Evolutionary conservation across 1,140 invertebrate species (phyloP).

Genomic region (Neuroterus valhalla): DNA sequence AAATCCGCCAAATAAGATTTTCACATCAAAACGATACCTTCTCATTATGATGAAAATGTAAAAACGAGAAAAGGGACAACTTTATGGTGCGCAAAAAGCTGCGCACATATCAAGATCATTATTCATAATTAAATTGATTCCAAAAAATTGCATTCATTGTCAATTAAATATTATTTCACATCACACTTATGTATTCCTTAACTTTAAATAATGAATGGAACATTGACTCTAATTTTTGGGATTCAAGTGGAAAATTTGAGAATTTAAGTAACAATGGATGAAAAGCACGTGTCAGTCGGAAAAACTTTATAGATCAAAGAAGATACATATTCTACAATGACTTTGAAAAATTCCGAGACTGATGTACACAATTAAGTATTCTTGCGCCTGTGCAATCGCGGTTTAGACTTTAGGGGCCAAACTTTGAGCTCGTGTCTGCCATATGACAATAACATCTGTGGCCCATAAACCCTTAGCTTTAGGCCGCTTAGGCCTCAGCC

Average conservation of each 20-base stretch:
- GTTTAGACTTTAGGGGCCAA: conserved; percentile 53
- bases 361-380: conserved; percentile 42
- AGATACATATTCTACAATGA: background rate
- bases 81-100: too few relatives aligned
- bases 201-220: too few relatives aligned
- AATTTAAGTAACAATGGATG: conserved; percentile 25
- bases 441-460: conserved; percentile 71
- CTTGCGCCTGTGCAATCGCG: conserved; percentile 52
- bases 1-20: too few relatives aligned
- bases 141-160: too few relatives aligned
- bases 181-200: too few relatives aligned
- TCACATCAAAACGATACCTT: too few relatives aligned
- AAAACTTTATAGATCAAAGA: background rate
- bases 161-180: too few relatives aligned
- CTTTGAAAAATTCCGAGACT: conserved; percentile 18
- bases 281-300: background rate
- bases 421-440: conserved; percentile 59
- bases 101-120: too few relatives aligned
- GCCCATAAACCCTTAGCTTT: conserved; percentile 50
- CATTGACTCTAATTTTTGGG: background rate
- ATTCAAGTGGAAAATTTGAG: conserved; percentile 34
- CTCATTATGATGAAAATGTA: too few relatives aligned
- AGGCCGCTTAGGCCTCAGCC: too few relatives aligned
- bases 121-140: too few relatives aligned
- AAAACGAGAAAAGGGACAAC: too few relatives aligned